Evolutionary conservation across 2,113 vertebrate species (phyloP).

Genomic region (Stercorarius parasiticus): DNA sequence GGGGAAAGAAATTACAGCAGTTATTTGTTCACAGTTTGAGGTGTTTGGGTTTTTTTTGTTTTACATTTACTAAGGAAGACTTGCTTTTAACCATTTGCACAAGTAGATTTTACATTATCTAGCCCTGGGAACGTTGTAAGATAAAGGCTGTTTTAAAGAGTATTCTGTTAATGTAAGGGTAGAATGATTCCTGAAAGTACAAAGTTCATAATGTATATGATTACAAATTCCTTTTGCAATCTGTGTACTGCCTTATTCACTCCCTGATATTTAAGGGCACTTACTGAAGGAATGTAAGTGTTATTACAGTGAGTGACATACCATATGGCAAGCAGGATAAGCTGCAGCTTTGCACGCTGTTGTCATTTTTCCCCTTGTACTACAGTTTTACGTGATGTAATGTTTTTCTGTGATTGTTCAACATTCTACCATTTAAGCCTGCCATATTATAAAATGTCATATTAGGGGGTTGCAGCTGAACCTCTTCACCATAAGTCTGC

Average conservation of each 20-base stretch:
- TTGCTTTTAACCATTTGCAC: background rate
- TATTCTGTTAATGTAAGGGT: background rate
- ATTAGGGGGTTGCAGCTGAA: slow-evolving; percentile 23
- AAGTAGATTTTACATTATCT: background rate
- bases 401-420: slow-evolving; percentile 52
- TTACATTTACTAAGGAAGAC: background rate
- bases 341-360: slow-evolving; percentile 23
- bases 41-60: background rate
- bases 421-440: slow-evolving; percentile 31
- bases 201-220: background rate
- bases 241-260: slow-evolving; percentile 31
- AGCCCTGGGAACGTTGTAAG: background rate
- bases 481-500: slow-evolving; percentile 19
- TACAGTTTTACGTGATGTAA: slow-evolving; percentile 23
- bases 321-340: slow-evolving; percentile 58
- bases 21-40: background rate
- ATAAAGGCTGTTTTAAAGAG: background rate
- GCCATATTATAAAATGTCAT: slow-evolving; percentile 46
- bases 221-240: slow-evolving; percentile 43
- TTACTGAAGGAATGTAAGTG: slow-evolving; percentile 32
- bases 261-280: slow-evolving; percentile 59
- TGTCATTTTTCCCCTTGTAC: slow-evolving; percentile 1
- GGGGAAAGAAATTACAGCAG: background rate
- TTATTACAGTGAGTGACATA: slow-evolving; percentile 42
- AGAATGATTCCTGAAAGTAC: background rate